Conservation (phyloP, 1,140 invertebrate species). For the Metopolophium dirhodum region DNA sequence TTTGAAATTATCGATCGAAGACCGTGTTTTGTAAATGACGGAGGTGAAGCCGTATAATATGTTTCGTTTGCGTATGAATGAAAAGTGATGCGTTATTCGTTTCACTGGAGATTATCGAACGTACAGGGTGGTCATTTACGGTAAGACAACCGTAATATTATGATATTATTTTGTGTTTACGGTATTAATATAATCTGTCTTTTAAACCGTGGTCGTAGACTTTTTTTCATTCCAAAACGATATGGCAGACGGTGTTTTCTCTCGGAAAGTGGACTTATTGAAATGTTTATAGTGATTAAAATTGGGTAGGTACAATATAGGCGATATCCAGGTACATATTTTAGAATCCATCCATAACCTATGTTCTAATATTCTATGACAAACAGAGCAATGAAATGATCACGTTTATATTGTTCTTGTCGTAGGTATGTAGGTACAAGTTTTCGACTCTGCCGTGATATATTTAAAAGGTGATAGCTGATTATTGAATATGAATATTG, state of each 20-base stretch:
- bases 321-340: no score
- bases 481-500: no score
- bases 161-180: background rate
- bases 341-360: no score
- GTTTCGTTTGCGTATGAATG: background rate
- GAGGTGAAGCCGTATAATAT: background rate
- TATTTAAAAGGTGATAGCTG: no score
- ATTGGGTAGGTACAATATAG: no score
- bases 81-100: background rate
- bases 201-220: background rate
- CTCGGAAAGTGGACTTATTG: background rate
- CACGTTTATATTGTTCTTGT: no score
- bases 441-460: no score
- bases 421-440: no score
- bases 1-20: constrained; percentile 9
- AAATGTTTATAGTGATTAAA: no score
- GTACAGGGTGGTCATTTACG: background rate
- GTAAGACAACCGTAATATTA: background rate
- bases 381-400: no score
- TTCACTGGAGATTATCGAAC: background rate
- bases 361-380: no score
- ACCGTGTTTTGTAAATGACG: background rate
- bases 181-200: background rate
- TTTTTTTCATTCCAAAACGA: background rate
- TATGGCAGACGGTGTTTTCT: background rate